phyloP scores from a whole-genome alignment of 2,113 vertebrate species.

The Xenopus tropicalis region UCB_Xtro_10.0 CM004444.2:139575001-139575500 shows the following conservation, averaged over 20 bases:
- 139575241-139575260: slow-evolving; percentile 9
- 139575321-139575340: slow-evolving; percentile 17
- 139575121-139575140: slow-evolving; percentile 8
- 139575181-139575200: neutral
- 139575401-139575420: slow-evolving; percentile 24
- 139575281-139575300: slow-evolving; percentile 42
- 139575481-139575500: neutral
- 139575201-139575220: neutral
- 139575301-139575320: slow-evolving; percentile 40
- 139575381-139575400: slow-evolving; percentile 8
- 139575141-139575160: slow-evolving; percentile 42
- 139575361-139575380: slow-evolving; percentile 1
- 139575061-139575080: slow-evolving; percentile 50
- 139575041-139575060: slow-evolving; percentile 61
- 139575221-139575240: slow-evolving; percentile 6
- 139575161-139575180: slow-evolving; percentile 15
- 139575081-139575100: slow-evolving; percentile 46
- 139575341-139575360: slow-evolving; percentile 8
- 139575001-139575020: slow-evolving; percentile 99
- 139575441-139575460: slow-evolving; percentile 12
- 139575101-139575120: slow-evolving; percentile 28
- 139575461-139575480: slow-evolving; percentile 4
- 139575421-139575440: slow-evolving; percentile 32
- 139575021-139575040: slow-evolving; percentile 70
- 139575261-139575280: slow-evolving; percentile 36